A percentile compares a stretch with the other conserved stretches of the same genome.
Conservation (phyloP, 2,888 invertebrate genomes). For the Apodemia zela region DNA sequence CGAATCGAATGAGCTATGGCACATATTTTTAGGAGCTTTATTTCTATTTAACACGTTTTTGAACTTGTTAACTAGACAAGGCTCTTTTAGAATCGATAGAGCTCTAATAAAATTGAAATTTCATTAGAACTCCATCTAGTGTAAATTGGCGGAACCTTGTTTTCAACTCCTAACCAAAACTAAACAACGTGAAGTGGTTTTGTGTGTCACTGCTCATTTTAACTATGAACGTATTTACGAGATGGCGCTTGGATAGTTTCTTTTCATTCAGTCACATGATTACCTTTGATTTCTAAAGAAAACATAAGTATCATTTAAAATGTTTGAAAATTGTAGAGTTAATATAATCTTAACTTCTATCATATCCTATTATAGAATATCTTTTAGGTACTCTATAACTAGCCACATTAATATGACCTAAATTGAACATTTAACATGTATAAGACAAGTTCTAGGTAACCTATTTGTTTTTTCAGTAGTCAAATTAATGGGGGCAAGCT, state of each 20-base stretch:
- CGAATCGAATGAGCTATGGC: too few relatives aligned
- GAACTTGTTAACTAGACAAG: too few relatives aligned
- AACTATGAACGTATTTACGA: background rate
- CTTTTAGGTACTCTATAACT: background rate
- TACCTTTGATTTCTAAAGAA: background rate
- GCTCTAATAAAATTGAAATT: too few relatives aligned
- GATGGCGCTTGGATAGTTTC: background rate
- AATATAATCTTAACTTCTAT: background rate
- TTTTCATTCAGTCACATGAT: background rate
- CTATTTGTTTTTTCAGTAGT: background rate
- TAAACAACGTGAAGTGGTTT: background rate
- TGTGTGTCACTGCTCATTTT: background rate
- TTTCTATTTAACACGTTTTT: too few relatives aligned
- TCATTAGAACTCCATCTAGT: background rate
- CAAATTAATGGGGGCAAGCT: background rate
- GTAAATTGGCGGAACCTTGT: background rate
- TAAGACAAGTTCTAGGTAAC: background rate
- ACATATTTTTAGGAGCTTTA: too few relatives aligned
- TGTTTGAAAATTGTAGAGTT: background rate
- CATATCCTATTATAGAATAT: background rate
- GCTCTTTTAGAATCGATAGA: too few relatives aligned
- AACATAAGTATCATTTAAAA: background rate
- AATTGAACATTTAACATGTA: background rate
- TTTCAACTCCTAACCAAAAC: background rate
- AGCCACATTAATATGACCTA: background rate